phyloP scores from a whole-genome alignment of 2,113 vertebrate species.

The Etia nguti region DNA sequence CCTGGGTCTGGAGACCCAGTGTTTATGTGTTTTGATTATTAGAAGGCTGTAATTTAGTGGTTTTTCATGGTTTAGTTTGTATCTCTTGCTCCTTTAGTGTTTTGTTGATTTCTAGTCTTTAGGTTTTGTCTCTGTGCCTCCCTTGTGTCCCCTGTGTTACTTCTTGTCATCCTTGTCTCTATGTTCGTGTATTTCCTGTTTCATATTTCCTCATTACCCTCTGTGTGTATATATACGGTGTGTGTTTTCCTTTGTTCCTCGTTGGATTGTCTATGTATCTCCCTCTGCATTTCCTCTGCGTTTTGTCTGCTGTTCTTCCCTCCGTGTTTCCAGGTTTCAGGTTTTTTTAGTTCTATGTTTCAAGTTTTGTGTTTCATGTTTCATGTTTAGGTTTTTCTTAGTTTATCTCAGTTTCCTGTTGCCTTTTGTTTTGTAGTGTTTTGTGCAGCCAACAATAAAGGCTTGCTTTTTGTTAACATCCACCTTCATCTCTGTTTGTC shows the following conservation, averaged over 20 bases:
- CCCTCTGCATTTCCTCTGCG: neutral
- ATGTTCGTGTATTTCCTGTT: neutral
- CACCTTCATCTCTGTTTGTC: neutral
- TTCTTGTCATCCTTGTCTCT: neutral
- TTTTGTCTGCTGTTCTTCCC: neutral
- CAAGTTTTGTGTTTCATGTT: neutral
- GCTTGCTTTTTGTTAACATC: neutral
- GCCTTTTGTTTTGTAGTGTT: neutral
- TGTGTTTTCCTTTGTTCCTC: neutral
- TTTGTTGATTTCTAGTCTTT: neutral
- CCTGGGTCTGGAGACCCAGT: no score
- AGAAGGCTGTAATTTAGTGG: no score
- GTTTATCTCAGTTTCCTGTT: neutral
- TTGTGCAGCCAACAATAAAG: neutral
- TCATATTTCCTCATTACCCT: neutral
- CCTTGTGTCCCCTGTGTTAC: neutral
- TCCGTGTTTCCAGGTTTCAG: neutral
- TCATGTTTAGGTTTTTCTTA: fast-evolving
- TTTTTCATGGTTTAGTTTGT: no score
- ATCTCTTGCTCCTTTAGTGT: neutral
- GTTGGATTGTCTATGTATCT: fast-evolving
- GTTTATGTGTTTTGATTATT: no score
- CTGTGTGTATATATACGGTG: neutral
- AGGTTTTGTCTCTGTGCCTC: neutral
- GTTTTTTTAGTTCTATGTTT: neutral